Base-by-base conservation (phyloP, 2,888 invertebrate species). In the Pseudococcus viburni region DNA sequence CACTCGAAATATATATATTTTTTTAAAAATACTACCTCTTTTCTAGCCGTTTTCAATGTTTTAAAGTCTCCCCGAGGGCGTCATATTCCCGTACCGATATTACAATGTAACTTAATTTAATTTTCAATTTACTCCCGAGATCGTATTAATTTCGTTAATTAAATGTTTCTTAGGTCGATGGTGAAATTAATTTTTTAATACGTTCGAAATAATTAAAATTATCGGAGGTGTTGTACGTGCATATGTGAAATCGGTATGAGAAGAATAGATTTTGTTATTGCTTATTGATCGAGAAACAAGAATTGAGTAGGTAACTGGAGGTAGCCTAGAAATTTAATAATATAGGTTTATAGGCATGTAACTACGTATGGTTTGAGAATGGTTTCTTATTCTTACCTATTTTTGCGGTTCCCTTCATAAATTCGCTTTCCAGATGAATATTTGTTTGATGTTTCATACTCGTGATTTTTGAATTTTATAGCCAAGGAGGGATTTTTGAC, bases 111-210 rank as follows among this genome's bases (percentile, higher is more conserved):
- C 39, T 85, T 85, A 55, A 84, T 84, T 85, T 85, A 85, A 85
- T 85, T 85, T 85, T 85, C 55, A 85, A 85, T 85, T 85, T 85
- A 85, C 85, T 4, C 55, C 42, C 55, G 85, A 59, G 42, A 19
- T 64, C 15, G 64, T 85, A 85, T 85, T 85, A 85, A 85, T 85
- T 85, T 59, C 39, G 17, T 85, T 85, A 85, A 85, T 85, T 85
- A 42, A 59, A 85, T 64, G 59, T 85, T 84, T 33, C 46, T 26
- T 15, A 17, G 19, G 55, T 39, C 19, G 64, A 85, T 85, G 64
- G 39, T 42, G 26, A 85, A 59, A 85, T 85, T 85, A 85, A 85
- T 85, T 85, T 85, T 85, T 85, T 85, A 85, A 85, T 85, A 46
- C 42, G 46, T 33, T 17, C 17, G 17, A 33, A 39, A 33, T 73